Evolutionary conservation across 2,113 vertebrate species (phyloP).

Genomic region (Poeciliopsis turrubarensis): DNA sequence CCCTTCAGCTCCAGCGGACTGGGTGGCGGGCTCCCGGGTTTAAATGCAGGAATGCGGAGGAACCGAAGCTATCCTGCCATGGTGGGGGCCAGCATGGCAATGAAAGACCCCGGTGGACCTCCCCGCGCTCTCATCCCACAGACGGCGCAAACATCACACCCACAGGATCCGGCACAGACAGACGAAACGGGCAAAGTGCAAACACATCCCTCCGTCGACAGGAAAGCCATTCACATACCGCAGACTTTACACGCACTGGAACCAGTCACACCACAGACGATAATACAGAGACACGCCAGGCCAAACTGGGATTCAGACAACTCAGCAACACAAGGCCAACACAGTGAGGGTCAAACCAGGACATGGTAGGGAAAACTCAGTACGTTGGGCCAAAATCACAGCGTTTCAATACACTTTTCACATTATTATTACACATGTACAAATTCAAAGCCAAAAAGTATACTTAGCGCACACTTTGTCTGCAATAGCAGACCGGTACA

Average conservation of each 20-base stretch:
- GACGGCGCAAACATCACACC: constrained; percentile 15
- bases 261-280: constrained; percentile 67
- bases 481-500: not conserved
- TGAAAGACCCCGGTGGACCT: constrained; percentile 88
- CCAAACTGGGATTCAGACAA: constrained; percentile 75
- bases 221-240: constrained; percentile 26
- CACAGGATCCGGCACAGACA: constrained; percentile 3
- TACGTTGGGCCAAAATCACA: not conserved
- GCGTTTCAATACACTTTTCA: not conserved
- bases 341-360: constrained; percentile 67
- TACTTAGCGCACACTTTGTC: not conserved
- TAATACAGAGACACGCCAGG: constrained; percentile 79
- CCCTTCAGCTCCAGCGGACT: constrained; percentile 83
- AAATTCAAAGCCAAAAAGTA: constrained; percentile 20
- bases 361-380: constrained; percentile 20
- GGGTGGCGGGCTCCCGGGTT: constrained; percentile 80
- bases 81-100: constrained; percentile 97
- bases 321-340: constrained; percentile 24
- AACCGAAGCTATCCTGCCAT: constrained; percentile 95
- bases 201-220: constrained; percentile 12
- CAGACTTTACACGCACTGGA: constrained; percentile 48
- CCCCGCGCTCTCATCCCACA: constrained; percentile 85
- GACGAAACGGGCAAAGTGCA: constrained; percentile 30
- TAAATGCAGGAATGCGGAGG: constrained; percentile 89
- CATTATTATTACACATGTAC: not conserved